Evolutionary conservation across 2,888 invertebrate species (phyloP).

Genomic region (Troides aeacus): DNA sequence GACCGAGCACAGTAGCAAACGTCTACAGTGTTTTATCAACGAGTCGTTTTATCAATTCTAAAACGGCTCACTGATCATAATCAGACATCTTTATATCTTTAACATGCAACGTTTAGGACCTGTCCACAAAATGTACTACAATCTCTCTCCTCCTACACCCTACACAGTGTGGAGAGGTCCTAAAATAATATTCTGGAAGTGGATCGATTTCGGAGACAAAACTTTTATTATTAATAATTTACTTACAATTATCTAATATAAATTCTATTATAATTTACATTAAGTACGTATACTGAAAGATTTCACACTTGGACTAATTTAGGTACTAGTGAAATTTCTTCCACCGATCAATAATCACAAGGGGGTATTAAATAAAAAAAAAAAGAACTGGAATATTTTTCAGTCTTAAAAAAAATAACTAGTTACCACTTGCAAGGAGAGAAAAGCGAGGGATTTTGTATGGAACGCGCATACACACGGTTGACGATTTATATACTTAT

Average conservation of each 20-base stretch:
- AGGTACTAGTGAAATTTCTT: slow-evolving; percentile 64
- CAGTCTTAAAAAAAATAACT: slow-evolving; percentile 76
- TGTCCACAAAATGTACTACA: slow-evolving; percentile 48
- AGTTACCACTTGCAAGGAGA: slow-evolving; percentile 51
- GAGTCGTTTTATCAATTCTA: slow-evolving; percentile 29
- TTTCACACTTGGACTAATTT: slow-evolving; percentile 75
- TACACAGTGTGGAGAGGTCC: slow-evolving; percentile 61
- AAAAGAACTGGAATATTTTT: slow-evolving; percentile 71
- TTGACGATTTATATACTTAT: slow-evolving; percentile 62
- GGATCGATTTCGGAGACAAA: slow-evolving; percentile 66
- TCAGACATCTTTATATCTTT: slow-evolving; percentile 28
- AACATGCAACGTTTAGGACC: slow-evolving; percentile 43
- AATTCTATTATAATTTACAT: slow-evolving; percentile 78
- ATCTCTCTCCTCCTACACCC: slow-evolving; percentile 21
- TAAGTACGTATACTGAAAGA: slow-evolving; percentile 81
- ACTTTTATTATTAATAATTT: slow-evolving; percentile 71
- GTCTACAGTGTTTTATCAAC: slow-evolving; percentile 29
- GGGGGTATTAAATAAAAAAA: slow-evolving; percentile 62
- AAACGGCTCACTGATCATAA: slow-evolving; percentile 30
- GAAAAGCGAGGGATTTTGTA: slow-evolving; percentile 46
- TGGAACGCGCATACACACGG: slow-evolving; percentile 45
- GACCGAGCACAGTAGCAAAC: slow-evolving; percentile 14
- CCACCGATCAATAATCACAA: slow-evolving; percentile 53
- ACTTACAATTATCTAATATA: slow-evolving; percentile 79
- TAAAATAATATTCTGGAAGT: slow-evolving; percentile 40